phyloP scores from a whole-genome alignment of 2,797 vertebrate genomes.

The Sebastes alutus region DNA sequence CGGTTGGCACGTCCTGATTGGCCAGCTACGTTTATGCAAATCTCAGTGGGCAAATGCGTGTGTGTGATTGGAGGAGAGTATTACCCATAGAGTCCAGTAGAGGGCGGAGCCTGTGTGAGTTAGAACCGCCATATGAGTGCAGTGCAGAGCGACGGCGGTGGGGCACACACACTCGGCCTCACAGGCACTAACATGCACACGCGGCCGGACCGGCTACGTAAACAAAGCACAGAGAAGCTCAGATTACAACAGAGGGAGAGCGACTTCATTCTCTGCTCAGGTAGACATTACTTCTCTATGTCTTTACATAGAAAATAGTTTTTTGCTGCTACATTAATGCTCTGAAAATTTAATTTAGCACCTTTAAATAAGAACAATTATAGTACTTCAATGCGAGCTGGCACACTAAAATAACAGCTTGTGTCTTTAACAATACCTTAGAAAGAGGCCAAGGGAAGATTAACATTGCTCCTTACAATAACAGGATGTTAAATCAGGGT shows the following conservation, averaged over 20 bases:
- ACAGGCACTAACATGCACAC: no score
- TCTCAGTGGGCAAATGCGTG: no score
- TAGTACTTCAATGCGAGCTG: background rate
- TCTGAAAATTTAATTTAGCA: background rate
- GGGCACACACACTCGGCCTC: no score
- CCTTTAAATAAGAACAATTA: background rate
- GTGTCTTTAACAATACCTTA: conserved; percentile 24
- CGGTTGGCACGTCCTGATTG: no score
- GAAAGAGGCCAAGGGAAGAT: conserved; percentile 10
- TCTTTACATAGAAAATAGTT: background rate
- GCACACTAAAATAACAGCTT: conserved; percentile 29
- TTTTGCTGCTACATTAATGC: background rate
- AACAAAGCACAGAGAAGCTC: background rate
- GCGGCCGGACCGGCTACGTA: background rate
- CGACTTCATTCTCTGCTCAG: background rate
- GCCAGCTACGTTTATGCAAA: no score
- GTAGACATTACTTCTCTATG: background rate
- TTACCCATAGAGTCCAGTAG: no score
- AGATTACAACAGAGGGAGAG: background rate
- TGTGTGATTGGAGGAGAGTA: no score
- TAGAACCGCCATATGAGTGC: no score
- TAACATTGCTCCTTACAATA: conserved; percentile 26
- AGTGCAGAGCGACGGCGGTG: no score
- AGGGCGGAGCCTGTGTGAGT: no score
- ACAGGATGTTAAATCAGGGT: conserved; percentile 25